These are phyloP conservation scores for Sipha maydis DNA, from an alignment of 2,888 invertebrate genomes.

Conservation along the genomic window DNA sequence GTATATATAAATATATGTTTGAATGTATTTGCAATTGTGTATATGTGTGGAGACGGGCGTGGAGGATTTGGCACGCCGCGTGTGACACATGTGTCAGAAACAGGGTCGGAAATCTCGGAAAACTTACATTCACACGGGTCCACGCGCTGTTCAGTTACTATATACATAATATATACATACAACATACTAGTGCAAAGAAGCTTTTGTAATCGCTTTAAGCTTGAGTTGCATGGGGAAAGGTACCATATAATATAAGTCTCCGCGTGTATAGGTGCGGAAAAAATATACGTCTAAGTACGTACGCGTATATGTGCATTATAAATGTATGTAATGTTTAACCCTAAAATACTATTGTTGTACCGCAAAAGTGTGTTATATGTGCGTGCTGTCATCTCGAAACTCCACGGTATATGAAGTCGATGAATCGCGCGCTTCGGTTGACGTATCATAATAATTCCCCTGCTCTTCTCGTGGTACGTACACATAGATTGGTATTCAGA, in stretches of 20 bases:
- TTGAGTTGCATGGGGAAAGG: not conserved
- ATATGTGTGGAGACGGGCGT: not conserved
- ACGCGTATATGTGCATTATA: not conserved
- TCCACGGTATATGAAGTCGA: no score
- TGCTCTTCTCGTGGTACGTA: not conserved
- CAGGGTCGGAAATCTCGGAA: slow-evolving; percentile 60
- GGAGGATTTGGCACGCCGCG: slow-evolving; percentile 45
- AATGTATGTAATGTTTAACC: slow-evolving; percentile 7
- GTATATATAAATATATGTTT: not conserved
- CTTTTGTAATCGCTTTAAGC: slow-evolving; percentile 44
- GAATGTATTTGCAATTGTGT: not conserved
- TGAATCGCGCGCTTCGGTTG: not conserved
- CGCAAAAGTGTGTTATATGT: slow-evolving; percentile 3
- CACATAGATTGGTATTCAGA: not conserved
- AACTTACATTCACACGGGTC: slow-evolving; percentile 1
- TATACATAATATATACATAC: no score
- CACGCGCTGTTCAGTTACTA: no score
- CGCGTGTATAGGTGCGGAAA: slow-evolving; percentile 24
- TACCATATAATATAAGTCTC: not conserved
- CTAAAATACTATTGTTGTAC: slow-evolving; percentile 18
- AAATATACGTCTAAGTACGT: not conserved
- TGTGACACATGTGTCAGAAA: slow-evolving; percentile 60
- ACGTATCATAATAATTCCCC: not conserved
- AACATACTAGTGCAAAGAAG: not conserved
- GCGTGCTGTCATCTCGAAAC: not conserved